Base-by-base conservation (phyloP, 2,888 invertebrate species). In the Apamea crenata region DNA sequence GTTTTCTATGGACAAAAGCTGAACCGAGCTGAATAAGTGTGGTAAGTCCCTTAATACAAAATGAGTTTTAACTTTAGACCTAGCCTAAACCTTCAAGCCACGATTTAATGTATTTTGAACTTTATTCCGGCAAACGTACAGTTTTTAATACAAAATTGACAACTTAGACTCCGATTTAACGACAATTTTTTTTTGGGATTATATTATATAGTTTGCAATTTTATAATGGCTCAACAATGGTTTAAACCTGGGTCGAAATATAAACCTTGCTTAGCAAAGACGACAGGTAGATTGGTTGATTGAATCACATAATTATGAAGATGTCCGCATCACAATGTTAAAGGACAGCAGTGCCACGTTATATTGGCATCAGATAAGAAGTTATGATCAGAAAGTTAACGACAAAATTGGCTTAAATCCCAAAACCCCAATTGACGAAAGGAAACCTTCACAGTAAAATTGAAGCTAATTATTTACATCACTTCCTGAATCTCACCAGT, bases 391-490 rank as follows among this genome's bases (percentile, higher is more conserved):
- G 16, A 53, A 44, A 68, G 1, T 76, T 40, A n/a, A 0, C 32
- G 1, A 21, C 6, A 32, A 68, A 44, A 63, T 32, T 69, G 7
- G 16, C 18, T 47, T 70, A 10, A n/a, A 66, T 21, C 50, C 1
- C 3, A n/a, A 70, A 67, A 68, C 25, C 36, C 14, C 1, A 56
- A 68, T 32, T 44, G 12, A 32, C 4, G 25, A 36, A 68, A 71
- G 29, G 29, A 53, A 81, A 76, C 29, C 25, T 69, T 65, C 73
- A 29, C 18, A 70, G 29, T 75, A 47, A 75, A 73, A 65, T 16
- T 50, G 29, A 59, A 61, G 12, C 61, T 71, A 80, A 84, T 83
- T 83, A 87, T 80, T 85, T 79, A 82, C 56, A 77, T 67, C 32
- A 70, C 44, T 47, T 68, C 53, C 29, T 61, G 16, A 79, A 84